Evolutionary conservation across 2,113 vertebrate genomes (phyloP).

Genomic region (Scomber colias): DNA sequence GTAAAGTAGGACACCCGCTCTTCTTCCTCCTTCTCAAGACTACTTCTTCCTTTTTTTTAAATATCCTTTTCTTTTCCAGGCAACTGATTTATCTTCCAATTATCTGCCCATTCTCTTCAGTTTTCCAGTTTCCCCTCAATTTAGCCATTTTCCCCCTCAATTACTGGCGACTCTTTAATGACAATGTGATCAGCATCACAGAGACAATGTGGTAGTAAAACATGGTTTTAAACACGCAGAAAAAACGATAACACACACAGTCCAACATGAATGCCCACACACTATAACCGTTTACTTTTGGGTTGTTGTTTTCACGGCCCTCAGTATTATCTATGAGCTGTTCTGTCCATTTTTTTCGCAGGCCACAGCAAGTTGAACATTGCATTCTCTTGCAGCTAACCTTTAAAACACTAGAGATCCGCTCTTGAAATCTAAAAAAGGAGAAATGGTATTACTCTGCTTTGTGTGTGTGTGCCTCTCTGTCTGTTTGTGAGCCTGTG

Average conservation of each 20-base stretch:
- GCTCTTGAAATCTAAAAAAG: conserved; percentile 50
- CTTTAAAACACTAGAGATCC: conserved; percentile 64
- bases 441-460: conserved; percentile 35
- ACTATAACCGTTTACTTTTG: conserved; percentile 2
- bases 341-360: conserved; percentile 34
- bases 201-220: conserved; percentile 42
- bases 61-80: conserved; percentile 20
- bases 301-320: conserved; percentile 21
- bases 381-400: conserved; percentile 62
- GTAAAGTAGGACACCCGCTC: conserved; percentile 85
- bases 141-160: neutral
- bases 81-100: conserved; percentile 31
- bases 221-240: neutral
- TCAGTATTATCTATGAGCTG: conserved; percentile 25
- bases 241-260: conserved; percentile 5
- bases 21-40: conserved; percentile 47
- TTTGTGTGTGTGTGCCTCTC: conserved; percentile 48
- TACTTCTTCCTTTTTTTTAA: conserved; percentile 37
- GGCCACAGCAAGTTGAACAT: conserved; percentile 48
- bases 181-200: conserved; percentile 80
- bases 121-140: conserved; percentile 27
- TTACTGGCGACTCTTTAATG: conserved; percentile 40
- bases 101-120: conserved; percentile 2
- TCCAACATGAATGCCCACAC: neutral
- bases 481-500: conserved; percentile 48